Conservation (phyloP, 2,113 vertebrate species). For the Cephalophus harveyi region DNA sequence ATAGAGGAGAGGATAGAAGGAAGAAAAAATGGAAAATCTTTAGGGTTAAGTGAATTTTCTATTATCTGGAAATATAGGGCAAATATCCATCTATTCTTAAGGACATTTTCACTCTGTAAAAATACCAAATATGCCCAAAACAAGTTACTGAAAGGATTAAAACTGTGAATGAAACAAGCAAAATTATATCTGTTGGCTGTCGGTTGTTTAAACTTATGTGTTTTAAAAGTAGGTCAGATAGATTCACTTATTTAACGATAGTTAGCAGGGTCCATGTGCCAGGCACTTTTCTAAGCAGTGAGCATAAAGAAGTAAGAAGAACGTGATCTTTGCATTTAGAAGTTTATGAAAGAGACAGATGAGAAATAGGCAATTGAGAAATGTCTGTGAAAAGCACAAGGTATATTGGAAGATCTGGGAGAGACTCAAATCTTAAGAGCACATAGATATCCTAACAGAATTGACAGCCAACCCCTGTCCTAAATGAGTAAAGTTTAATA, state of each 20-base stretch:
- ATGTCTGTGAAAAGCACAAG: background rate
- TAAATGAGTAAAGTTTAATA: background rate
- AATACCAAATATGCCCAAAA: background rate
- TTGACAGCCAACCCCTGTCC: background rate
- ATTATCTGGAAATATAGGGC: background rate
- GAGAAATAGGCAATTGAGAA: background rate
- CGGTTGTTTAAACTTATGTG: background rate
- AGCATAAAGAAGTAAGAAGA: background rate
- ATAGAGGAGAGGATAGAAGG: background rate
- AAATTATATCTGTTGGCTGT: background rate
- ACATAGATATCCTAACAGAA: background rate
- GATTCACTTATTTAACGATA: background rate
- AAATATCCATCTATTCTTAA: background rate
- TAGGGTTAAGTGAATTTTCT: background rate
- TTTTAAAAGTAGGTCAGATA: background rate
- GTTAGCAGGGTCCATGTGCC: background rate
- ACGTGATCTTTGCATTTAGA: background rate
- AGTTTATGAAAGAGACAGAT: background rate
- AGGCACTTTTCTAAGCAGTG: background rate
- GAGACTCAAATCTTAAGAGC: background rate
- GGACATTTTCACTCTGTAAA: background rate
- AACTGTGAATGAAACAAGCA: background rate
- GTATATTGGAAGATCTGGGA: background rate
- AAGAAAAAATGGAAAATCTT: background rate
- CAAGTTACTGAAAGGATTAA: background rate